Evolutionary conservation across 2,888 invertebrate species (phyloP), one percentile per base, ranked within the genome.

Genomic region (Choristoneura rosaceana): DNA sequence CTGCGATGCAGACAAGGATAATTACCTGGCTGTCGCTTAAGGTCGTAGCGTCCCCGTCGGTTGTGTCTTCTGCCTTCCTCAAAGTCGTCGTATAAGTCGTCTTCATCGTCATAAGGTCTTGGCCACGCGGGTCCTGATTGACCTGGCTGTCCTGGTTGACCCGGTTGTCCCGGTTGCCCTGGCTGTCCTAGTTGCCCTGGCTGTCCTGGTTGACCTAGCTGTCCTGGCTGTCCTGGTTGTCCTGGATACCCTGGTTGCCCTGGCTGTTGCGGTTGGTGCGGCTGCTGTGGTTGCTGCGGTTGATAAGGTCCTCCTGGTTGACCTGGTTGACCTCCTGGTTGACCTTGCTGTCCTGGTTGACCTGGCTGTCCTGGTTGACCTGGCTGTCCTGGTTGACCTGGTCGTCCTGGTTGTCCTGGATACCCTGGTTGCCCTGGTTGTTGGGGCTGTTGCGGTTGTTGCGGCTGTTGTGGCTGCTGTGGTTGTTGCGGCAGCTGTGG

Each of bases 31-130:
- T 33, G 47, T 17, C 25, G 67, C 0, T 69, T 73, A 10, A 73
- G 50, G 59, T 73, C 73, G 50, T 69, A 63, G 41, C 69, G 69
- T 5, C 69, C 69, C 14, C 34, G 41, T 17, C 43, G 62, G 8
- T 17, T 14, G 17, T 7, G n/a, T 41, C 25, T 14, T n/a, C 38
- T 38, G 7, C 5, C 38, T 7, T 5, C 38, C 7, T 3, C 4
- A 7, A 5, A 2, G 7, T 34, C 1, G 7, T 38, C 38, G 38
- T 38, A 38, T 0, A 7, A 38, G 7, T 34, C 2, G 4, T 34
- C 0, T 34, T 68, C 63, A 4, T 63, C 52, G 52, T 66, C 33
- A 25, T 65, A 58, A 47, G 14, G 14, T 59, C 58, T 64, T 10
- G 15, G 47, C 7, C 41, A 14, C 17, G 3, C 14, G 9, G 41